Base-by-base conservation (phyloP, 2,113 vertebrate species). In the Melierax canorus region DNA sequence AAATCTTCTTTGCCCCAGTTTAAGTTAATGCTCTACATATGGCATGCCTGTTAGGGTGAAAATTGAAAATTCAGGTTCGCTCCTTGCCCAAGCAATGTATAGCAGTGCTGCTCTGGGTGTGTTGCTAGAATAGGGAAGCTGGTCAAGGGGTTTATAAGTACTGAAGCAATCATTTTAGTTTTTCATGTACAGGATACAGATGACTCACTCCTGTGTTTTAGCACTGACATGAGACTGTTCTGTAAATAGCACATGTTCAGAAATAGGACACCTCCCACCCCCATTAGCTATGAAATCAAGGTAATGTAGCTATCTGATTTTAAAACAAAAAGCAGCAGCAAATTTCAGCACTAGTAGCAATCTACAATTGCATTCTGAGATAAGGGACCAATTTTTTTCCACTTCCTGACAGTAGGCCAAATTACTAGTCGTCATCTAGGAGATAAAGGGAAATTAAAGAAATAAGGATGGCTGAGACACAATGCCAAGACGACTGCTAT, bases 1-100 rank as follows among this genome's bases (percentile, higher is more conserved):
- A 97, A 97, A 96, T 91, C 94, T 86, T 73, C 90, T 96, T 93
- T 94, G 94, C 56, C 95, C 90, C 79, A 90, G 79, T 97, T 97
- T 90, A 95, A 92, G 55, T 89, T 97, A 97, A 94, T 97, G 80
- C 83, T 93, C 81, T 93, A 92, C 92, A 96, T 97, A 96, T 81
- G 82, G 80, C 71, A n/a, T 76, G 76, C 39, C 83, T 95, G n/a
- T 53, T 75, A 86, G 82, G 68, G 86, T 93, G 89, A 88, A 80
- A 92, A 78, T 90, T 84, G 89, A 88, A 80, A 92, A 78, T 90
- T 81, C 34, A 45, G 38, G 32, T 79, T 91, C 0, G 0, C 30
- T 96, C 46, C 68, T 94, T 86, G 41, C 6, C n/a, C 41, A 51
- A 9, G 69, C 21, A 4, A 11, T 75, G 46, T 38, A 34, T n/a